Evolutionary conservation across 2,888 invertebrate genomes (phyloP).

Genomic region (Eledone cirrhosa): DNA sequence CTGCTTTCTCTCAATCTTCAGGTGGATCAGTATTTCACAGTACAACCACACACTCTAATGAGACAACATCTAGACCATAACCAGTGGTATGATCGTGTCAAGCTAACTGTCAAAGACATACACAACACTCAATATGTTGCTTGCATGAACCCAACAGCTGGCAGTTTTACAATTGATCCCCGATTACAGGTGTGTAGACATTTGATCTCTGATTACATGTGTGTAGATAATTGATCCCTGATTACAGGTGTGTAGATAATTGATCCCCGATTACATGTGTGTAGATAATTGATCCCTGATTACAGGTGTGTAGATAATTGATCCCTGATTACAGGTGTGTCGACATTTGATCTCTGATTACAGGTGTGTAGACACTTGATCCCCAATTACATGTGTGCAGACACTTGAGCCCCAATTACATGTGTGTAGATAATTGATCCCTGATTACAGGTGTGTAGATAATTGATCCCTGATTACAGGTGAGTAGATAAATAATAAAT

Average conservation of each 20-base stretch:
- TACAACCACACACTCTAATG: slow-evolving; percentile 94
- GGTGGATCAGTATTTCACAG: slow-evolving; percentile 92
- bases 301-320: too few relatives aligned
- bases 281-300: too few relatives aligned
- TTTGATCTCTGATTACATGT: too few relatives aligned
- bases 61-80: slow-evolving; percentile 94
- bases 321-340: too few relatives aligned
- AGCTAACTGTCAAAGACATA: slow-evolving; percentile 89
- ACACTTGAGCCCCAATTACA: too few relatives aligned
- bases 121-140: slow-evolving; percentile 96
- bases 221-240: too few relatives aligned
- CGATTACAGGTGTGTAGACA: slow-evolving; percentile 76
- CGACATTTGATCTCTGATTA: slow-evolving; percentile 92
- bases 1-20: slow-evolving; percentile 43
- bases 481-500: too few relatives aligned
- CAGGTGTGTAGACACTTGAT: slow-evolving; percentile 73
- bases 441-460: slow-evolving; percentile 75
- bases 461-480: too few relatives aligned
- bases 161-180: slow-evolving; percentile 95
- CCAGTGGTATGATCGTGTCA: slow-evolving; percentile 95
- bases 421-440: slow-evolving; percentile 98
- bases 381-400: too few relatives aligned
- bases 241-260: too few relatives aligned
- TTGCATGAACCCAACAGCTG: slow-evolving; percentile 98
- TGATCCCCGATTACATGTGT: slow-evolving; percentile 85